Percentiles rank a stretch among this genome's conserved stretches.
Evolutionary conservation across 2,113 vertebrate species (phyloP).

Genomic region (Mugil cephalus): DNA sequence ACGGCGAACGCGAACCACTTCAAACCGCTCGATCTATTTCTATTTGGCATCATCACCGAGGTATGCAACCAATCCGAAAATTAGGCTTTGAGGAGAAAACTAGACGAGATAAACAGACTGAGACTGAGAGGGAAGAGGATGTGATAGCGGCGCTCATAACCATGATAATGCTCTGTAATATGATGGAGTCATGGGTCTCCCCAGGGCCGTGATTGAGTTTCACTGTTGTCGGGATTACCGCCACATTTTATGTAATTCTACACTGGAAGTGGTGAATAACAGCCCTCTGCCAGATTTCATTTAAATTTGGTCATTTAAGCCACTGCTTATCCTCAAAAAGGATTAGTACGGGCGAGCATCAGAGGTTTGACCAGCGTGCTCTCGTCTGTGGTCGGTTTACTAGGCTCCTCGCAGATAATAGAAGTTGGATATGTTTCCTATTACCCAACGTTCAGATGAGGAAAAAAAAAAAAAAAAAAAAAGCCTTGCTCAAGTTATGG

Average conservation of each 20-base stretch:
- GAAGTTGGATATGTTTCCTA: constrained; percentile 14
- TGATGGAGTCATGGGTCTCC: constrained; percentile 34
- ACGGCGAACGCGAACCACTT: not conserved
- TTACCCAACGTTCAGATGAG: constrained; percentile 6
- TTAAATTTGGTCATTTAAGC: constrained; percentile 50
- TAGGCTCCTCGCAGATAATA: constrained; percentile 27
- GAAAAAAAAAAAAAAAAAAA: too few species aligned
- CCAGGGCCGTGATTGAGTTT: constrained; percentile 30
- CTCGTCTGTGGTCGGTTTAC: constrained; percentile 31
- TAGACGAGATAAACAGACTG: constrained; percentile 8
- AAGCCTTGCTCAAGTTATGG: not conserved
- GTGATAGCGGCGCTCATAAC: constrained; percentile 22
- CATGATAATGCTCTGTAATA: constrained; percentile 50
- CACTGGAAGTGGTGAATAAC: constrained; percentile 21
- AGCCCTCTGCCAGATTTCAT: constrained; percentile 54
- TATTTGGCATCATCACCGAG: constrained; percentile 31
- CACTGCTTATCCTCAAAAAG: constrained; percentile 39
- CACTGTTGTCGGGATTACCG: constrained; percentile 56
- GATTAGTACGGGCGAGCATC: constrained; percentile 36
- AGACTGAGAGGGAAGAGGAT: not conserved
- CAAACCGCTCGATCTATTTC: too few species aligned
- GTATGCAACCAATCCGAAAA: constrained; percentile 36
- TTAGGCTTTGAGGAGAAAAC: constrained; percentile 12
- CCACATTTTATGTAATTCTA: constrained; percentile 57
- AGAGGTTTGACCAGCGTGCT: constrained; percentile 23